Conservation (phyloP, 2,888 invertebrate genomes). For the Sesamia inferens region DNA sequence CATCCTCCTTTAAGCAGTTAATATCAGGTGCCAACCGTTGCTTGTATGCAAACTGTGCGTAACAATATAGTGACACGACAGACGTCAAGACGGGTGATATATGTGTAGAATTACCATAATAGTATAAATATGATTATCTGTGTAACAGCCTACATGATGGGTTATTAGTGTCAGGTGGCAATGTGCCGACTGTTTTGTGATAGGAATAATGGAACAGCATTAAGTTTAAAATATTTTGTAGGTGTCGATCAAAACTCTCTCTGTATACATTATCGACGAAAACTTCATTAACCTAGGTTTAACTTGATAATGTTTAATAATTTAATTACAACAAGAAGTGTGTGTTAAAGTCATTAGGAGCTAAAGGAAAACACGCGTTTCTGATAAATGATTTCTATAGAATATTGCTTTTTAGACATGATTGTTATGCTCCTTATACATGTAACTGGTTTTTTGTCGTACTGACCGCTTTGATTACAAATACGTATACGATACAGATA, state of each 20-base stretch:
- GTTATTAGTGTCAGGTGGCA: slow-evolving; percentile 41
- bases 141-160: slow-evolving; percentile 9
- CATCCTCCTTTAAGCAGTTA: slow-evolving; percentile 9
- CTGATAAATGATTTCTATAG: background rate
- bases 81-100: slow-evolving; percentile 46
- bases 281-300: background rate
- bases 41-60: slow-evolving; percentile 46
- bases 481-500: no score
- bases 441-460: no score
- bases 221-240: background rate
- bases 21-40: slow-evolving; percentile 39
- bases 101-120: slow-evolving; percentile 56
- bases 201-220: slow-evolving; percentile 6
- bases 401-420: background rate
- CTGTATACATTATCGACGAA: background rate
- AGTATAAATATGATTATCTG: slow-evolving; percentile 44
- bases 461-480: background rate
- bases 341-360: background rate
- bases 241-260: background rate
- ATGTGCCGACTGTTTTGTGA: slow-evolving; percentile 18
- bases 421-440: no score
- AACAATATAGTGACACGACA: slow-evolving; percentile 46
- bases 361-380: background rate
- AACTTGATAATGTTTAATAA: background rate
- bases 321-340: background rate